Percentiles rank a stretch among this genome's conserved stretches.
phyloP scores from a whole-genome alignment of 2,113 vertebrate genomes.

The Ardeotis arabs region DNA sequence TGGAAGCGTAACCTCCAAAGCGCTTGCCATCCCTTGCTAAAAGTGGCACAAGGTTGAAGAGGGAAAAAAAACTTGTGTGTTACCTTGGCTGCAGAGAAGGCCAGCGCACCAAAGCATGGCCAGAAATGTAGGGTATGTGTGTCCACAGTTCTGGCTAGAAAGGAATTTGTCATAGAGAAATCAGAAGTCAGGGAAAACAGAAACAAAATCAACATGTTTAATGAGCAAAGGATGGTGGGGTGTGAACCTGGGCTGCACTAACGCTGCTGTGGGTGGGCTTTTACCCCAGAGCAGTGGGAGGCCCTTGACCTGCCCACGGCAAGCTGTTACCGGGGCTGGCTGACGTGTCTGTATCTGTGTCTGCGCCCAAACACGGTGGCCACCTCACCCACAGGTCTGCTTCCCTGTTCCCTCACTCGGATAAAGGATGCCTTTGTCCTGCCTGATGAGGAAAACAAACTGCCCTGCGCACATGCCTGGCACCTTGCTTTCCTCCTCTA shows the following conservation, averaged over 20 bases:
- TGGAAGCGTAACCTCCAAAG: accelerated
- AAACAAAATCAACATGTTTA: not conserved
- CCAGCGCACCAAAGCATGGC: conserved; percentile 93
- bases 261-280: accelerated
- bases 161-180: not conserved
- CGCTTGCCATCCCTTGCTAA: not conserved
- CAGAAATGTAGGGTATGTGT: conserved; percentile 90
- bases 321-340: not conserved
- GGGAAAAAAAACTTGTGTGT: not conserved
- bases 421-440: not conserved
- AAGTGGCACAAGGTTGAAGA: not conserved
- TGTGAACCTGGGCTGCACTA: not conserved
- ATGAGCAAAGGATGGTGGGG: not conserved
- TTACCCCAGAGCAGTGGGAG: accelerated
- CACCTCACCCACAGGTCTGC: not conserved
- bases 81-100: conserved; percentile 94
- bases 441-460: not conserved
- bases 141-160: conserved; percentile 92
- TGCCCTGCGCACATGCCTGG: accelerated
- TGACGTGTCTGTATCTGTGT: accelerated
- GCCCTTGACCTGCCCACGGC: not conserved
- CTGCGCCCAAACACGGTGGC: accelerated
- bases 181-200: not conserved
- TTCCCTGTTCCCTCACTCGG: not conserved
- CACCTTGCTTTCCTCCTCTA: not conserved